Evolutionary conservation across 2,113 vertebrate species (phyloP).

Genomic region (Holacanthus passer): DNA sequence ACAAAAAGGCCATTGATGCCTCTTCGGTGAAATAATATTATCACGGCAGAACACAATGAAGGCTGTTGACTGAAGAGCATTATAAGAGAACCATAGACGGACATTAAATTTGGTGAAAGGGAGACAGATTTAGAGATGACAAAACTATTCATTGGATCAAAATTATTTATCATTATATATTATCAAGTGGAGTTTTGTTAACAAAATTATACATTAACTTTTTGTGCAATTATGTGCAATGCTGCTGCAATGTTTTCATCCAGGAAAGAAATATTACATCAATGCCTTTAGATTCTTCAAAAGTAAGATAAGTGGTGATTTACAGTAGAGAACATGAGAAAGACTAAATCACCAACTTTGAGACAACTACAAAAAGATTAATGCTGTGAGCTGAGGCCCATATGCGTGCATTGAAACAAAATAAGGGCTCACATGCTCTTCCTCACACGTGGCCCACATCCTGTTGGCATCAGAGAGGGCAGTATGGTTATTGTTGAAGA

Average conservation of each 20-base stretch:
- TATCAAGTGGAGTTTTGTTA: not conserved
- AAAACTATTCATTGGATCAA: not conserved
- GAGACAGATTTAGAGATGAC: not conserved
- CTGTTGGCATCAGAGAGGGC: constrained; percentile 24
- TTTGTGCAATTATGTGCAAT: not conserved
- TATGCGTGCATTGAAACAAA: constrained; percentile 37
- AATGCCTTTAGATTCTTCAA: not conserved
- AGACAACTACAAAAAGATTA: not conserved
- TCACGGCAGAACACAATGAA: constrained; percentile 45
- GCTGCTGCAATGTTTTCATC: not conserved
- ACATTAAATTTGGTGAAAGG: not conserved
- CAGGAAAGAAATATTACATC: not conserved
- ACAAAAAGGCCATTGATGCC: constrained; percentile 68
- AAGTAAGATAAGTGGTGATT: not conserved
- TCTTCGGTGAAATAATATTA: constrained; percentile 71
- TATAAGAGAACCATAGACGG: not conserved
- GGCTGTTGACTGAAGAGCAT: constrained; percentile 7
- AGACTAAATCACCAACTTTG: not conserved
- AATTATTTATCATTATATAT: not conserved
- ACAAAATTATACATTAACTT: not conserved
- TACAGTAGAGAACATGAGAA: not conserved
- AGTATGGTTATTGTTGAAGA: constrained; percentile 39
- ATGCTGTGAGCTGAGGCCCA: constrained; percentile 27
- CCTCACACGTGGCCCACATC: constrained; percentile 51
- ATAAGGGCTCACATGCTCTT: constrained; percentile 45